Percentiles rank a stretch among this genome's conserved stretches.
phyloP scores from a whole-genome alignment of 1,140 invertebrate genomes.

The Archegozetes longisetosus region DNA sequence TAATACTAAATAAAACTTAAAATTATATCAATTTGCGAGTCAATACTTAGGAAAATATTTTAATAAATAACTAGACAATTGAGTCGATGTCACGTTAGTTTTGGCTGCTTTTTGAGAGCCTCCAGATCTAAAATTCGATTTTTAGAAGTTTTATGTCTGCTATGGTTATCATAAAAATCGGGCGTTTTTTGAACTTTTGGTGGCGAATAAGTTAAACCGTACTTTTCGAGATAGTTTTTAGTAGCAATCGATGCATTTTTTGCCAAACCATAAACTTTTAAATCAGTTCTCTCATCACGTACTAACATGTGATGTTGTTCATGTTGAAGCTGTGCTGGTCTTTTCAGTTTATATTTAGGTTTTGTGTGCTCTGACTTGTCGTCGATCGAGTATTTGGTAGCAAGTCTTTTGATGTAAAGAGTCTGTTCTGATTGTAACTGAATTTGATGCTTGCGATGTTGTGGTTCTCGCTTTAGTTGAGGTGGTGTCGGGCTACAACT shows the following conservation, averaged over 20 bases:
- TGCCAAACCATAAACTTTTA: constrained; percentile 4
- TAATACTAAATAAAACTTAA: too few species aligned
- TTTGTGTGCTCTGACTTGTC: neutral
- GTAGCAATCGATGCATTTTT: constrained; percentile 12
- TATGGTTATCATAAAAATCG: neutral
- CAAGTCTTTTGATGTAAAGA: constrained; percentile 6
- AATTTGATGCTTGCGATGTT: neutral
- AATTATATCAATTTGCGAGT: too few species aligned
- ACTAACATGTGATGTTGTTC: neutral
- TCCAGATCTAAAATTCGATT: constrained; percentile 12
- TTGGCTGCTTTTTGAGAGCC: constrained; percentile 9
- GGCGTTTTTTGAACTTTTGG: neutral
- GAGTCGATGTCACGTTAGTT: constrained; percentile 8
- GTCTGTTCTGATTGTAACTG: constrained; percentile 8
- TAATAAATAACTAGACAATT: too few species aligned
- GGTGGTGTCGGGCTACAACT: constrained; percentile 1
- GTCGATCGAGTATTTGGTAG: neutral
- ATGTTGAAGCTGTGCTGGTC: too few species aligned
- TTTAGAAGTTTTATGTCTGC: neutral
- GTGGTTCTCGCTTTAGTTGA: neutral
- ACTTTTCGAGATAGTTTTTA: constrained; percentile 14
- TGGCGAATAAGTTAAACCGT: constrained; percentile 1
- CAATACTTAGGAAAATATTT: too few species aligned
- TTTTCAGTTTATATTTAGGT: neutral
- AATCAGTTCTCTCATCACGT: neutral